Evolutionary conservation across 2,888 invertebrate species (phyloP).

Genomic region (Drosophila birchii): DNA sequence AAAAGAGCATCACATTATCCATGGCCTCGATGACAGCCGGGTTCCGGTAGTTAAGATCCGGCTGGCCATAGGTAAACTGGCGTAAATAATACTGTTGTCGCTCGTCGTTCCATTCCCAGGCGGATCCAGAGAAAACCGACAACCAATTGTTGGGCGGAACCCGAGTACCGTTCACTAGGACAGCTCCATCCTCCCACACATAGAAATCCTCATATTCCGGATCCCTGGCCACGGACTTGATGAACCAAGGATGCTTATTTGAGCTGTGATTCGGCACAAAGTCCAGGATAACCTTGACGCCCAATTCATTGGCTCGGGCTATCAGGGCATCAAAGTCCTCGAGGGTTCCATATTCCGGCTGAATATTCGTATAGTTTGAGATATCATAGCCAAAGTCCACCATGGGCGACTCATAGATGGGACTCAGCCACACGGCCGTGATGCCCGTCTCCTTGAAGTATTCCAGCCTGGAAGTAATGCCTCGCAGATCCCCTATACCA

Average conservation of each 20-base stretch:
- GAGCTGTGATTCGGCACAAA: slow-evolving; percentile 91
- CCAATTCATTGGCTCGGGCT: slow-evolving; percentile 85
- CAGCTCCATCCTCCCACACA: slow-evolving; percentile 87
- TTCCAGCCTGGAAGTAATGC: slow-evolving; percentile 87
- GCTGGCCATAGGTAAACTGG: slow-evolving; percentile 90
- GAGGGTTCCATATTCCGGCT: slow-evolving; percentile 89
- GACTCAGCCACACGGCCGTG: slow-evolving; percentile 89
- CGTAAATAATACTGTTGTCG: slow-evolving; percentile 92
- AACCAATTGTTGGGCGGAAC: slow-evolving; percentile 90
- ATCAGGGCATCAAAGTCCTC: slow-evolving; percentile 89
- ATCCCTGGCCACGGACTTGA: slow-evolving; percentile 87
- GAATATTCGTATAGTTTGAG: slow-evolving; percentile 88
- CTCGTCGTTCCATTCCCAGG: slow-evolving; percentile 89
- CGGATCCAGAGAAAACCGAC: slow-evolving; percentile 88
- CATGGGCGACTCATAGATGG: slow-evolving; percentile 88
- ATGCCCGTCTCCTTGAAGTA: slow-evolving; percentile 89
- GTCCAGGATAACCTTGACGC: slow-evolving; percentile 88
- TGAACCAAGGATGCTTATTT: slow-evolving; percentile 92
- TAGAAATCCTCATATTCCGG: slow-evolving; percentile 90
- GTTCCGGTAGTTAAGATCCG: slow-evolving; percentile 93
- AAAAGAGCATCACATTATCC: slow-evolving; percentile 89
- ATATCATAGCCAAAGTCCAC: slow-evolving; percentile 92
- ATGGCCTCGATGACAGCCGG: slow-evolving; percentile 88
- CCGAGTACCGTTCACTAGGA: slow-evolving; percentile 79
- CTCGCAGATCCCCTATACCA: slow-evolving; percentile 88